Percentiles rank a stretch among this genome's conserved stretches.
These are phyloP conservation scores for Grus americana DNA, from an alignment of 2,113 vertebrate species.

Conservation along the genomic window DNA sequence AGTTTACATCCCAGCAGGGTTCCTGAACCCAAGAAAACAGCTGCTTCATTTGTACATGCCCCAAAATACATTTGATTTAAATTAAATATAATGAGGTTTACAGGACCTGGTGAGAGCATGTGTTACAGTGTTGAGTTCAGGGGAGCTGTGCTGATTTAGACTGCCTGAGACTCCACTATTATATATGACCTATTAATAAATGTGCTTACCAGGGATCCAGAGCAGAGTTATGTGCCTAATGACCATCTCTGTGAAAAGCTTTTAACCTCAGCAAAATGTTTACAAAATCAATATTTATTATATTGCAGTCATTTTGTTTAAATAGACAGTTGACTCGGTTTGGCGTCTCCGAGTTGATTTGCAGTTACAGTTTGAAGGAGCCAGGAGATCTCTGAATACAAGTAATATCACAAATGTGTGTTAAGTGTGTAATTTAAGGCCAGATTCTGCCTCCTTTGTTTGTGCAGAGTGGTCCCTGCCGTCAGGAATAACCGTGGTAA, in stretches of 20 bases:
- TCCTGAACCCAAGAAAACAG: background rate
- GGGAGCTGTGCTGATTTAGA: background rate
- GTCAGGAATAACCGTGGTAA: background rate
- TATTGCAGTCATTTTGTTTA: background rate
- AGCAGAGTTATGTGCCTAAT: background rate
- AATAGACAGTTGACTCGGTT: background rate
- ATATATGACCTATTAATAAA: background rate
- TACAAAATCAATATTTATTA: background rate
- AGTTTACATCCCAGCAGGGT: background rate
- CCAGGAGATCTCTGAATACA: background rate
- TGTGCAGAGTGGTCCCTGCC: background rate
- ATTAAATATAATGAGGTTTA: background rate
- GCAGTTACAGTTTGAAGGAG: background rate
- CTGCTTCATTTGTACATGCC: background rate
- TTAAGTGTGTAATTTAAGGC: background rate
- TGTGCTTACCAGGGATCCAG: background rate
- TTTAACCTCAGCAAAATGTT: background rate
- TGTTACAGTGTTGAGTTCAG: background rate
- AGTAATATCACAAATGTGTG: background rate
- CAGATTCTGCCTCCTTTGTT: background rate
- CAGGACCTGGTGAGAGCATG: background rate
- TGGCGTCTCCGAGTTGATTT: background rate
- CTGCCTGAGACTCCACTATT: fast-evolving
- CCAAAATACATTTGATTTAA: background rate
- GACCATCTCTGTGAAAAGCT: background rate